phyloP scores from a whole-genome alignment of 2,888 invertebrate genomes.

The Nemapogon koenigi region DNA sequence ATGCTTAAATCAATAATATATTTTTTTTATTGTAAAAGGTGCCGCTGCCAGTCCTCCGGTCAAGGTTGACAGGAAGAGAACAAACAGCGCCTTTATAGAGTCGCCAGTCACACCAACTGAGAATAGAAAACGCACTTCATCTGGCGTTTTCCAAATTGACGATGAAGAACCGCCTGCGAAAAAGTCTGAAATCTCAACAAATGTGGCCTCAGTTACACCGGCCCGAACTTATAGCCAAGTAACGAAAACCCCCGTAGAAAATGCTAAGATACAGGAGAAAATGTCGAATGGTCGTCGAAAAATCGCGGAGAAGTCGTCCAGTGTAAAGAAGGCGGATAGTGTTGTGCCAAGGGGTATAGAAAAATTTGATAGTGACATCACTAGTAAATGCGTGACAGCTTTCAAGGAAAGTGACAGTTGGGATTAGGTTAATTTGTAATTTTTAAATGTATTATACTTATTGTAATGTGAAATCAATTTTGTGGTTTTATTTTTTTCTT shows the following conservation, averaged over 20 bases:
- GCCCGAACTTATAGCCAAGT: conserved; percentile 18
- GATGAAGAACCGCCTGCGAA: conserved; percentile 36
- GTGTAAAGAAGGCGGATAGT: neutral
- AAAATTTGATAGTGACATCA: conserved; percentile 28
- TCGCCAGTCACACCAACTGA: too few species aligned
- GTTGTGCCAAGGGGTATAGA: conserved; percentile 20
- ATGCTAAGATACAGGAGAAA: conserved; percentile 19
- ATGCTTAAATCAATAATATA: too few species aligned
- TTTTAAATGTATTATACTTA: neutral
- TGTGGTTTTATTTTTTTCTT: conserved; percentile 3
- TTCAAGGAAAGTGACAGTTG: conserved; percentile 53
- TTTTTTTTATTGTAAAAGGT: too few species aligned
- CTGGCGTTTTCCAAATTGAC: conserved; percentile 39
- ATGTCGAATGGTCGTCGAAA: conserved; percentile 16
- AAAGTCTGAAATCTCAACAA: conserved; percentile 22
- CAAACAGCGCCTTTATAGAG: too few species aligned
- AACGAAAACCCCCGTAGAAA: conserved; percentile 7
- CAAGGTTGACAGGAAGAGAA: too few species aligned
- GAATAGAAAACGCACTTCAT: conserved; percentile 40
- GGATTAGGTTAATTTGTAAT: conserved; percentile 36
- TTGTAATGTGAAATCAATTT: conserved; percentile 17
- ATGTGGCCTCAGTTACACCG: conserved; percentile 10
- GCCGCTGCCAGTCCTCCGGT: too few species aligned
- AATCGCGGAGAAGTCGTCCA: neutral
- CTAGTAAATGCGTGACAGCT: conserved; percentile 31